Evolutionary conservation across 2,888 invertebrate genomes (phyloP).

Genomic region (Phengaris arion): DNA sequence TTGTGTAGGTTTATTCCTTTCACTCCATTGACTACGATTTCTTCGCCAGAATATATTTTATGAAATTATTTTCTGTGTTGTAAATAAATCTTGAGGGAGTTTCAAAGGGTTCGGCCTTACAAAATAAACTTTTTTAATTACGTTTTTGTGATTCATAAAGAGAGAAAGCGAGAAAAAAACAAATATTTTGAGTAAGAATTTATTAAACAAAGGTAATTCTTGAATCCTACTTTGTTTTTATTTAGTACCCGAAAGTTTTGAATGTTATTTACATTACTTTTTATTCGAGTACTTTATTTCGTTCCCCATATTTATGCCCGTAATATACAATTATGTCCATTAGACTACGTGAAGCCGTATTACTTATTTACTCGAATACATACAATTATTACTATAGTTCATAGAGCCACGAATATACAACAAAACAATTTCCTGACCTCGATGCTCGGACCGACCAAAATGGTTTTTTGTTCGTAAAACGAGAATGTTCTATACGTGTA

Average conservation of each 20-base stretch:
- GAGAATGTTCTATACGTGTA: neutral
- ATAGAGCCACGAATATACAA: neutral
- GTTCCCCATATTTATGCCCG: too few relatives aligned
- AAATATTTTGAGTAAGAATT: constrained; percentile 11
- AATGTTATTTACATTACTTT: neutral
- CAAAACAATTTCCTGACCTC: neutral
- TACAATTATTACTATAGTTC: neutral
- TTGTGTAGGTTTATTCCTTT: constrained; percentile 6
- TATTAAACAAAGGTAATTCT: neutral
- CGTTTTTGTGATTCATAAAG: constrained; percentile 9
- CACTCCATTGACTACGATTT: neutral
- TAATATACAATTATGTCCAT: too few relatives aligned
- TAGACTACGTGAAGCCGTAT: too few relatives aligned
- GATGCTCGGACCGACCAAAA: neutral
- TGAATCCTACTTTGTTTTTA: neutral
- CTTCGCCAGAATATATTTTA: constrained; percentile 4
- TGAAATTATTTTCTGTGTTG: constrained; percentile 2
- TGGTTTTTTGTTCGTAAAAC: neutral
- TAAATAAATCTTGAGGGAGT: constrained; percentile 4
- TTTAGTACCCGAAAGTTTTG: neutral
- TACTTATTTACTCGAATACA: neutral
- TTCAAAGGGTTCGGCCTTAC: constrained; percentile 7
- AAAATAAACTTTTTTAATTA: constrained; percentile 13
- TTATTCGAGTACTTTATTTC: too few relatives aligned
- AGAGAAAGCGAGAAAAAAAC: constrained; percentile 1